Base-by-base conservation (phyloP, 2,113 vertebrate species). In the Datnioides undecimradiatus region DNA sequence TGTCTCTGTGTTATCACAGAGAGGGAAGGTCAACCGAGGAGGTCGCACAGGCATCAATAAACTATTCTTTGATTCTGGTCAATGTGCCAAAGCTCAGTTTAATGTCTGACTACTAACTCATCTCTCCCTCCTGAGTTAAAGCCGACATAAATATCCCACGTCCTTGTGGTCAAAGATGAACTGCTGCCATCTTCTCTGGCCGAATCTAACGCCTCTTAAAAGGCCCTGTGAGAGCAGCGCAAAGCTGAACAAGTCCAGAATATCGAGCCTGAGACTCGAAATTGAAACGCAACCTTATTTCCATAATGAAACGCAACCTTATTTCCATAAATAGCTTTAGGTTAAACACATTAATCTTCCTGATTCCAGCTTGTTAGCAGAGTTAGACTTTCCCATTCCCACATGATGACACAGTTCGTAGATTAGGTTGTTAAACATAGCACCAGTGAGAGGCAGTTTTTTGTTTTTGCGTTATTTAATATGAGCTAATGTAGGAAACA, bases 401-500 rank as follows among this genome's bases (percentile, higher is more conserved):
- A 33, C 54, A 10, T 4, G 27, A 40, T 62, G 41, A 41, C 19
- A 12, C 36, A 38, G 58, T 64, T 60, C 43, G 70, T 46, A 71
- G 57, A 64, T 62, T n/a, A 21, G 62, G 52, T 36, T 83, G 80
- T 64, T 90, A 80, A 85, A 90, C 89, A 76, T 55, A 84, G 63
- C 46, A 54, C 55, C 36, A 49, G 54, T 52, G 34, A 74, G 76
- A 89, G 62, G 71, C 67, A 23, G 31, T 82, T 84, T 91, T 80
- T n/a, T n/a, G n/a, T n/a, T n/a, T n/a, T n/a, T n/a, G n/a, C n/a
- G n/a, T n/a, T 83, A 80, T 87, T 83, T 76, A 90, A 80, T 73
- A 77, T 87, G 86, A 91, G 72, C 87, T 90, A 82, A 93, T 65
- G 79, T 55, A 41, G 63, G 79, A 91, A 74, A 60, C 78, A 82